Evolutionary conservation across 2,797 vertebrate genomes (phyloP).

Genomic region (Gymnothorax javanicus): DNA sequence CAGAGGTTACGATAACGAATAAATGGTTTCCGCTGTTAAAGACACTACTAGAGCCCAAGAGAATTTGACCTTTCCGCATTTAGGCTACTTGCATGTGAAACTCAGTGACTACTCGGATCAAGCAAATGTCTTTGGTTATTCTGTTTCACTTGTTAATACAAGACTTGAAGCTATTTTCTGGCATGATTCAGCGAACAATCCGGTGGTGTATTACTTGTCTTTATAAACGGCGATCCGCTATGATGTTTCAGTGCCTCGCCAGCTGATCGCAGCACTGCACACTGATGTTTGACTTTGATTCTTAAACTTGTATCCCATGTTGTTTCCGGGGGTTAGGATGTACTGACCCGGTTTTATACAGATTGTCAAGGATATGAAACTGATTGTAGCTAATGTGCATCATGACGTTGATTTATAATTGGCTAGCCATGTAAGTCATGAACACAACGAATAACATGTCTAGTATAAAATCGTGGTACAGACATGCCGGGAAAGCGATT

Average conservation of each 20-base stretch:
- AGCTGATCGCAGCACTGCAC: background rate
- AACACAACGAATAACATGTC: background rate
- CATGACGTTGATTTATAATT: background rate
- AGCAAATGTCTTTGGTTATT: constrained; percentile 9
- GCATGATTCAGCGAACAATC: background rate
- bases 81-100: background rate
- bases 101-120: background rate
- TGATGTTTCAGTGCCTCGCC: background rate
- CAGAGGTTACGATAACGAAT: constrained; percentile 26
- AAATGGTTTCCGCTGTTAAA: background rate
- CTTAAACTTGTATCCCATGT: background rate
- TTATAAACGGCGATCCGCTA: background rate
- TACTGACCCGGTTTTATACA: background rate
- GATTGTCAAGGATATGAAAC: background rate
- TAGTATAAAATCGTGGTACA: too few species aligned
- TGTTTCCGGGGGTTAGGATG: background rate
- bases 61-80: constrained; percentile 26
- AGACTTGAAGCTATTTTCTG: background rate
- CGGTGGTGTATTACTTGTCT: background rate
- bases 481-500: too few species aligned
- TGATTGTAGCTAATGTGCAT: constrained; percentile 2
- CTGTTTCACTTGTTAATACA: constrained; percentile 5
- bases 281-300: background rate
- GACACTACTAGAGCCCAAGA: background rate
- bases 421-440: background rate